These are phyloP conservation scores for Calliopsis andreniformis DNA, from an alignment of 1,140 invertebrate genomes.

Conservation along the genomic window DNA sequence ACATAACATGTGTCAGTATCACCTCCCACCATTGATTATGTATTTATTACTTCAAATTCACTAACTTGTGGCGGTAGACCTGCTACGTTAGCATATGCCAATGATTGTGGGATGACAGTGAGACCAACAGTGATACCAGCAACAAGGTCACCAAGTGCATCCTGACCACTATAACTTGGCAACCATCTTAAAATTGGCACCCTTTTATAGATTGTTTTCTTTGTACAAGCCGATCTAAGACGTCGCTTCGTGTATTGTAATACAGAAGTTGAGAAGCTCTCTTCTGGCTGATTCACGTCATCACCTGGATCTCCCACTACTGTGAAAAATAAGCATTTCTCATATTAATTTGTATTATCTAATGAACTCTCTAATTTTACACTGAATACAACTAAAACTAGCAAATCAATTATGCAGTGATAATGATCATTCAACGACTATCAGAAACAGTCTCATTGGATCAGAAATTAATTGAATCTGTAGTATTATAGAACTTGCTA, in stretches of 20 bases:
- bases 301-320: constrained; percentile 77
- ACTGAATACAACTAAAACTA: not conserved
- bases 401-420: not conserved
- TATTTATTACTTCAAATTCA: no score
- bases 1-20: not conserved
- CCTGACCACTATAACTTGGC: constrained; percentile 86
- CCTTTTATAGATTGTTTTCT: constrained; percentile 86
- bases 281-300: constrained; percentile 68
- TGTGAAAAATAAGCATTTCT: constrained; percentile 43
- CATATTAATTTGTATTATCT: not conserved
- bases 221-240: constrained; percentile 80
- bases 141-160: constrained; percentile 89
- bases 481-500: not conserved
- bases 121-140: constrained; percentile 93
- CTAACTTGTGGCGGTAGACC: constrained; percentile 87
- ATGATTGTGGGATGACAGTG: constrained; percentile 90
- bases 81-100: constrained; percentile 93
- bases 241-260: constrained; percentile 74
- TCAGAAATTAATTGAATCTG: not conserved
- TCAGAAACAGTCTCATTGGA: not conserved
- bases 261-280: constrained; percentile 66
- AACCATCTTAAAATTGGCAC: constrained; percentile 89
- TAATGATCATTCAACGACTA: not conserved
- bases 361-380: not conserved
- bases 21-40: no score